Conservation (phyloP, 2,797 vertebrate species). For the Syndactyla subalaris region DNA sequence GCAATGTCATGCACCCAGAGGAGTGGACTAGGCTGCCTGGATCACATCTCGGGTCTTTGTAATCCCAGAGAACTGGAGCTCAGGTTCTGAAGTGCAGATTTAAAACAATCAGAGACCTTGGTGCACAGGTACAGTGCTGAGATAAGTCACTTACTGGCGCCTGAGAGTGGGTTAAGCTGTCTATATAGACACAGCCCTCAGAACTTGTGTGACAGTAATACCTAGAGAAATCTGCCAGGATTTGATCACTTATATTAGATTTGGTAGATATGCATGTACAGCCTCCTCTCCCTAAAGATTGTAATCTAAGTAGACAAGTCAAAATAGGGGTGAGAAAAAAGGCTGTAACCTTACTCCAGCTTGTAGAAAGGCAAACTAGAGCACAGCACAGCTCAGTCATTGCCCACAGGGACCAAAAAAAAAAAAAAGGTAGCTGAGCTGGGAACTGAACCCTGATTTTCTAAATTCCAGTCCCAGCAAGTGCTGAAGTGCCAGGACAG, state of each 20-base stretch:
- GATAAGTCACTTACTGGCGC: neutral
- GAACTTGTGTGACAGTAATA: constrained; percentile 40
- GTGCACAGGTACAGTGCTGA: neutral
- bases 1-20: neutral
- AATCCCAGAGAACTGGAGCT: neutral
- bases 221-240: constrained; percentile 57
- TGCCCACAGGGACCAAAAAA: neutral
- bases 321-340: constrained; percentile 22
- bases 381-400: neutral
- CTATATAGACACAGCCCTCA: constrained; percentile 56
- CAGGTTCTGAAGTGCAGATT: neutral
- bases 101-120: neutral
- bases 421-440: neutral
- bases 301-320: constrained; percentile 49
- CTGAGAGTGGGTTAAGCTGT: constrained; percentile 54
- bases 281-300: constrained; percentile 28
- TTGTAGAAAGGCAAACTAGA: neutral
- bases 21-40: neutral
- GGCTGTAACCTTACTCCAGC: constrained; percentile 19
- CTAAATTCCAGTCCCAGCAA: neutral
- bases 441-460: neutral
- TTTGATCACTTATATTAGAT: constrained; percentile 60
- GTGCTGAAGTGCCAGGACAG: neutral
- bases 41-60: neutral
- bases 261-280: constrained; percentile 9